A percentile compares a stretch with the other conserved stretches of the same genome.
Evolutionary conservation across 2,888 invertebrate genomes (phyloP).

Genomic region (Lampropteryx suffumata): DNA sequence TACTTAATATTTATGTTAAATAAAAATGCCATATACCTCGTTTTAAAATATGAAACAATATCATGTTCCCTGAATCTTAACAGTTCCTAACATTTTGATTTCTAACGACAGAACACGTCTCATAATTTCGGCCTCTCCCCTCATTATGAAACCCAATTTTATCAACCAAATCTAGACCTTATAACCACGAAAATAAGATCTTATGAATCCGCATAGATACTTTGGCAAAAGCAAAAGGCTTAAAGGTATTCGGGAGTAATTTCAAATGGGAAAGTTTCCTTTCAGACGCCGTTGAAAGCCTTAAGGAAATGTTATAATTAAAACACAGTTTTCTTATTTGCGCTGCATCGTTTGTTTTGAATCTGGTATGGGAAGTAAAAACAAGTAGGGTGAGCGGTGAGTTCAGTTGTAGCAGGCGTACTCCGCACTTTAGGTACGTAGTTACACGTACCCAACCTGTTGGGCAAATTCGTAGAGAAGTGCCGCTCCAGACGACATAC

Average conservation of each 20-base stretch:
- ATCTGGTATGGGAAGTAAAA: slow-evolving; percentile 13
- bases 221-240: slow-evolving; percentile 28
- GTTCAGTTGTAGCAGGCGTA: too few relatives aligned
- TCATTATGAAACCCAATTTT: slow-evolving; percentile 36
- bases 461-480: too few relatives aligned
- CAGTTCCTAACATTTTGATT: slow-evolving; percentile 70
- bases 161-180: slow-evolving; percentile 27
- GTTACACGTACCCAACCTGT: too few relatives aligned
- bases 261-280: slow-evolving; percentile 56
- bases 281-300: slow-evolving; percentile 41
- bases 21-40: slow-evolving; percentile 38
- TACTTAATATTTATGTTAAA: neutral
- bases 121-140: slow-evolving; percentile 60
- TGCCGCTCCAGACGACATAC: too few relatives aligned
- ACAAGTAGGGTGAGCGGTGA: neutral
- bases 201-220: slow-evolving; percentile 5
- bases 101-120: slow-evolving; percentile 73
- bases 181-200: slow-evolving; percentile 31
- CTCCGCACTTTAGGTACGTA: too few relatives aligned
- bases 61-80: slow-evolving; percentile 43
- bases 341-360: slow-evolving; percentile 25
- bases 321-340: slow-evolving; percentile 43
- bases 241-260: slow-evolving; percentile 55
- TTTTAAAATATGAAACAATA: slow-evolving; percentile 28
- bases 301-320: slow-evolving; percentile 57